Base-by-base conservation (phyloP, 2,113 vertebrate species). In the Monarcha castaneiventris region DNA sequence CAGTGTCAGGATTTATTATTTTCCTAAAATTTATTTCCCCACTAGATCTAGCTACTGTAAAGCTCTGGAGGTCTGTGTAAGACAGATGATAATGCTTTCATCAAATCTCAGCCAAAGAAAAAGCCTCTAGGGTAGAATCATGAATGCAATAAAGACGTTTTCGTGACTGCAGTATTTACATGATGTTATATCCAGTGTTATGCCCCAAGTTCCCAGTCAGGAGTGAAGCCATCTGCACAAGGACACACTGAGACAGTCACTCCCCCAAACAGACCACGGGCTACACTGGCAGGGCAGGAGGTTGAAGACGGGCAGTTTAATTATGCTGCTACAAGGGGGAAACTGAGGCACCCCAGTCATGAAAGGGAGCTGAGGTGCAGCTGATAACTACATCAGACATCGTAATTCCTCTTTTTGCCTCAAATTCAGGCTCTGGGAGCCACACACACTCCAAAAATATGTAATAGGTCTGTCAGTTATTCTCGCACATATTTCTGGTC, bases 1-100 rank as follows among this genome's bases (percentile, higher is more conserved):
- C 18, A 49, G 41, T 32, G 76, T 66, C 59, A 52, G 78, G 77
- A 46, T 87, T 88, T 82, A 20, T 90, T 90, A 13, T 63, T 68
- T 63, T 25, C 43, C 32, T 10, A 0, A 9, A 56, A 92, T 77
- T 59, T 94, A 79, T 94, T 93, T 93, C 80, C 88, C 73, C 11
- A 1, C 41, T 75, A 77, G 64, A 59, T 39, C 20, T 49, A 61
- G 88, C 90, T 95, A 92, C 83, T 64, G 83, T 78, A 94, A 94
- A 92, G 61, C 92, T 89, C 92, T 64, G 61, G 76, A 90, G 73
- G 61, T 94, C 83, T 46, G n/a, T 44, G 83, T 43, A 64, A 89
- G n/a, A 43, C 85, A 93, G 88, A 86, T 62, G 73, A 93, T 90
- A 92, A 93, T 52, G 67, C 44, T 93, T 90, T 84, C 64, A 64